Percentiles rank a stretch among this genome's conserved stretches.
Evolutionary conservation across 2,888 invertebrate species (phyloP).

Genomic region (Rotaria sp.): DNA sequence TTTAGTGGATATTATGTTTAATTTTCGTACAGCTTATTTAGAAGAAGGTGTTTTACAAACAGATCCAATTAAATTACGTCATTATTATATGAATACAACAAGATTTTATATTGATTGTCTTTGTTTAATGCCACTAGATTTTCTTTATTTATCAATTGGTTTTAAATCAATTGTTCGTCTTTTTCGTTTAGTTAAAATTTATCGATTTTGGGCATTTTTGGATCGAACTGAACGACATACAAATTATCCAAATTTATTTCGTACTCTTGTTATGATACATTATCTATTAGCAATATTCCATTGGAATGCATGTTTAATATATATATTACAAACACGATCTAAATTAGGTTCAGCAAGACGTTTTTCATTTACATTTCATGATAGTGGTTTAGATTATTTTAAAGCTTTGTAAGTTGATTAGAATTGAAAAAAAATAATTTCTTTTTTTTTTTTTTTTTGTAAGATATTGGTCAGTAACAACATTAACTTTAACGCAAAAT

Average conservation of each 20-base stretch:
- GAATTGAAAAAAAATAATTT: too few species aligned
- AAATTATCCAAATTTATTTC: constrained; percentile 87
- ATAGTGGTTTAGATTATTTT: constrained; percentile 8
- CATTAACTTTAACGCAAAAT: constrained; percentile 4
- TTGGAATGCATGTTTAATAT: constrained; percentile 98
- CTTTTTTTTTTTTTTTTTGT: not conserved
- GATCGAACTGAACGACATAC: constrained; percentile 95
- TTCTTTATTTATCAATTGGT: constrained; percentile 91
- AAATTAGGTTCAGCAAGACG: not conserved
- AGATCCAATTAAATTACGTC: constrained; percentile 79
- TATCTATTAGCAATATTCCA: constrained; percentile 95
- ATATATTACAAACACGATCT: constrained; percentile 64
- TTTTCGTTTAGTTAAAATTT: constrained; percentile 90
- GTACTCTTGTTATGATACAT: constrained; percentile 61
- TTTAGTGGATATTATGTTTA: constrained; percentile 87
- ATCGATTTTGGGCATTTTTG: constrained; percentile 95
- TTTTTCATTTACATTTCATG: not conserved
- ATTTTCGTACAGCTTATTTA: constrained; percentile 90
- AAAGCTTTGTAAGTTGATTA: not conserved
- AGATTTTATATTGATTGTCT: constrained; percentile 97
- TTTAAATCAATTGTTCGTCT: constrained; percentile 84
- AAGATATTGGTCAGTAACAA: not conserved
- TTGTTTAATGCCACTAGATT: constrained; percentile 91
- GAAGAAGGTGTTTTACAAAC: constrained; percentile 96
- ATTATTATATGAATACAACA: constrained; percentile 94